Evolutionary conservation across 2,113 vertebrate genomes (phyloP).

Genomic region (Nipponia nippon): DNA sequence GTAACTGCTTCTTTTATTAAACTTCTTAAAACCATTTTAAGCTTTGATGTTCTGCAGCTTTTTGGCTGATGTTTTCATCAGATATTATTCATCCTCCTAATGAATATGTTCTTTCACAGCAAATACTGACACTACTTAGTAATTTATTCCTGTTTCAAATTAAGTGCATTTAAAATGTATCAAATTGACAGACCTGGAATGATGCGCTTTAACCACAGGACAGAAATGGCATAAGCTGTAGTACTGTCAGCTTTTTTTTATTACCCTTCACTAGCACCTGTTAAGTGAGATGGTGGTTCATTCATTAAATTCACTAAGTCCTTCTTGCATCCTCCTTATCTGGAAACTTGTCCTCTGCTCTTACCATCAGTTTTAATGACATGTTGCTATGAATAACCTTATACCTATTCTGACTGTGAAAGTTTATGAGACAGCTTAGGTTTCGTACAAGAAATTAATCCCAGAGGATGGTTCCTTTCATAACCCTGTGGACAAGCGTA

Average conservation of each 20-base stretch:
- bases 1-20: slow-evolving; percentile 5
- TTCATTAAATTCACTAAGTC: background rate
- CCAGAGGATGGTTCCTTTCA: background rate
- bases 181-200: background rate
- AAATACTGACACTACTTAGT: background rate
- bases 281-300: background rate
- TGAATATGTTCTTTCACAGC: background rate
- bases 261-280: background rate
- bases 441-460: background rate
- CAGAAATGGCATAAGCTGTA: background rate
- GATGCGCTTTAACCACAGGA: background rate
- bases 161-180: background rate
- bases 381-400: background rate
- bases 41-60: slow-evolving; percentile 36
- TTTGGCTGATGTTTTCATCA: slow-evolving; percentile 4
- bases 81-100: background rate
- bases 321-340: background rate
- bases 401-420: background rate
- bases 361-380: background rate
- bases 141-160: slow-evolving; percentile 4
- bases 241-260: background rate
- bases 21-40: background rate
- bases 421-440: background rate
- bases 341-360: background rate
- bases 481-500: background rate